phyloP scores from a whole-genome alignment of 1,140 invertebrate genomes.

The Belonocnema kinseyi region DNA sequence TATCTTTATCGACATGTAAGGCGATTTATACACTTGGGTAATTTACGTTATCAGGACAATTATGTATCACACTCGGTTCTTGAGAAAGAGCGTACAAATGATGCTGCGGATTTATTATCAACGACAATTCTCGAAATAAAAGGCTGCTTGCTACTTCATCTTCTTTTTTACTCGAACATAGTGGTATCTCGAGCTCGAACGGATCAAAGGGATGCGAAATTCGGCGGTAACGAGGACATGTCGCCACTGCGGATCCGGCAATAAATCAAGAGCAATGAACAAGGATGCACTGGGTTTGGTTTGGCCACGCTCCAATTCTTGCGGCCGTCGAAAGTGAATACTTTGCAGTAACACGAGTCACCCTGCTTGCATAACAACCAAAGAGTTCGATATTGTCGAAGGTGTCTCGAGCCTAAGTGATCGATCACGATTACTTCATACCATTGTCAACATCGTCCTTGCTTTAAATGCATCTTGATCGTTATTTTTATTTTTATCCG shows the following conservation, averaged over 20 bases:
- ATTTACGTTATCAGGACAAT: slow-evolving; percentile 29
- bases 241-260: slow-evolving; percentile 27
- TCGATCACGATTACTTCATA: slow-evolving; percentile 13
- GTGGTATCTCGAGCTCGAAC: neutral
- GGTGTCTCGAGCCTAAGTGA: neutral
- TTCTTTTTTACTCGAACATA: slow-evolving; percentile 28
- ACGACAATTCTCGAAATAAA: slow-evolving; percentile 13
- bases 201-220: slow-evolving; percentile 31
- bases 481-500: neutral
- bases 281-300: slow-evolving; percentile 15
- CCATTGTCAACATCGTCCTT: neutral
- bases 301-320: slow-evolving; percentile 27
- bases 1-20: slow-evolving; percentile 4
- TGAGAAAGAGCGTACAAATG: slow-evolving; percentile 14
- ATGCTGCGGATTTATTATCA: slow-evolving; percentile 27
- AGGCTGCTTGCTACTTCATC: slow-evolving; percentile 22
- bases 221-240: slow-evolving; percentile 28
- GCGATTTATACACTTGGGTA: slow-evolving; percentile 20
- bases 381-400: slow-evolving; percentile 21
- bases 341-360: slow-evolving; percentile 13
- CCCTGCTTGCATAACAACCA: slow-evolving; percentile 12
- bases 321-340: slow-evolving; percentile 27
- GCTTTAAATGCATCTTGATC: neutral
- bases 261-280: slow-evolving; percentile 29
- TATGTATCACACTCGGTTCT: slow-evolving; percentile 9